A percentile compares a stretch with the other conserved stretches of the same genome.
Evolutionary conservation across 2,113 vertebrate genomes (phyloP).

Genomic region (Pangasianodon gigas): DNA sequence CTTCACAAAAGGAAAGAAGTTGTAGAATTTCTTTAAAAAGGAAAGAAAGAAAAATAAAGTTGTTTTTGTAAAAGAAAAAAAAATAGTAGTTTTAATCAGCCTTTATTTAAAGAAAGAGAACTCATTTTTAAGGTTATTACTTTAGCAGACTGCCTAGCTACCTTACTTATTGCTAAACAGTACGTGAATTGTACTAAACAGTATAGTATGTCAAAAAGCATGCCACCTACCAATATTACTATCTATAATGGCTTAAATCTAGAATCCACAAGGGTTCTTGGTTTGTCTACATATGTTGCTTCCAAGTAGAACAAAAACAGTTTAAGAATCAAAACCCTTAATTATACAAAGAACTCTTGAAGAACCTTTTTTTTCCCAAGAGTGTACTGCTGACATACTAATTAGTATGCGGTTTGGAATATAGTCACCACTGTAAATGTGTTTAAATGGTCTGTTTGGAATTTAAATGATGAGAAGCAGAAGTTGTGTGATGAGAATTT

Average conservation of each 20-base stretch:
- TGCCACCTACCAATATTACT: background rate
- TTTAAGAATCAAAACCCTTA: background rate
- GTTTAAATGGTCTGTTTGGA: background rate
- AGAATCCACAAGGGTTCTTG: background rate
- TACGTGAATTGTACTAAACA: background rate
- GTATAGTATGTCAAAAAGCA: background rate
- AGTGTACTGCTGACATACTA: background rate
- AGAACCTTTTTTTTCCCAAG: background rate
- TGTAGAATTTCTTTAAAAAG: background rate
- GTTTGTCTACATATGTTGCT: background rate
- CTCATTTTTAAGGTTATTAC: no score
- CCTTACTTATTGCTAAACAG: background rate
- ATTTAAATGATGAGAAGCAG: background rate
- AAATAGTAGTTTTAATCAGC: no score
- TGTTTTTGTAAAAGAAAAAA: no score
- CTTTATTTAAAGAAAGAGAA: background rate
- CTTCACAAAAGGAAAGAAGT: background rate
- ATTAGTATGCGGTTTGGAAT: background rate
- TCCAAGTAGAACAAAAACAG: background rate
- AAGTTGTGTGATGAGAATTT: background rate
- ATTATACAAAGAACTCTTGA: background rate
- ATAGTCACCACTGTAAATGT: background rate
- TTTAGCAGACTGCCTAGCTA: no score
- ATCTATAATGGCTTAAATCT: background rate
- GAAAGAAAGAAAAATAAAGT: background rate